These are phyloP conservation scores for Drosophila mimica DNA, from an alignment of 2,888 invertebrate genomes.

Conservation along the genomic window DNA sequence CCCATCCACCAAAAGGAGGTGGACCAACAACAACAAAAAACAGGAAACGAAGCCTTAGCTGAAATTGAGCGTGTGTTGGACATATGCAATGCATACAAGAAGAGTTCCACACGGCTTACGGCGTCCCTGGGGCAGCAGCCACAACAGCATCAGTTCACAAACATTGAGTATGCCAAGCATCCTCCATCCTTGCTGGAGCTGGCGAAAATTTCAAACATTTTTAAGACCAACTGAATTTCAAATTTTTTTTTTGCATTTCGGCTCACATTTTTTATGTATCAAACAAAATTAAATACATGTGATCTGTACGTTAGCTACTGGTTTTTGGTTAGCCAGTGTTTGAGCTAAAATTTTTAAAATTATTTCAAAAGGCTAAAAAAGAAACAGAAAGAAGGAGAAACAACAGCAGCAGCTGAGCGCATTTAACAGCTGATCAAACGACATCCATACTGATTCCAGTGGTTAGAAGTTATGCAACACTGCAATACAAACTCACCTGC, in stretches of 20 bases:
- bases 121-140: neutral
- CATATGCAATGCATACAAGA: slow-evolving; percentile 45
- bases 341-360: neutral
- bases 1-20: neutral
- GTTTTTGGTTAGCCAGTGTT: neutral
- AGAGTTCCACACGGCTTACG: neutral
- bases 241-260: slow-evolving; percentile 3
- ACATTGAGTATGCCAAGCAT: slow-evolving; percentile 11
- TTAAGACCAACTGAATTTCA: slow-evolving; percentile 33
- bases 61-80: slow-evolving; percentile 57
- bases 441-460: neutral
- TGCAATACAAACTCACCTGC: slow-evolving; percentile 69
- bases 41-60: slow-evolving; percentile 34
- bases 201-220: slow-evolving; percentile 50
- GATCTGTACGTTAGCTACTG: slow-evolving; percentile 16
- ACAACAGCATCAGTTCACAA: neutral
- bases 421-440: slow-evolving; percentile 5
- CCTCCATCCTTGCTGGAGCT: slow-evolving; percentile 53
- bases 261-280: slow-evolving; percentile 23
- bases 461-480: slow-evolving; percentile 8
- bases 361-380: neutral
- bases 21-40: neutral
- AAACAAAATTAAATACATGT: slow-evolving; percentile 44
- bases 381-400: neutral
- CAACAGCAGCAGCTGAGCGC: neutral